Conservation (phyloP, 2,113 vertebrate genomes). For the Phalacrocorax brasilianus region DNA sequence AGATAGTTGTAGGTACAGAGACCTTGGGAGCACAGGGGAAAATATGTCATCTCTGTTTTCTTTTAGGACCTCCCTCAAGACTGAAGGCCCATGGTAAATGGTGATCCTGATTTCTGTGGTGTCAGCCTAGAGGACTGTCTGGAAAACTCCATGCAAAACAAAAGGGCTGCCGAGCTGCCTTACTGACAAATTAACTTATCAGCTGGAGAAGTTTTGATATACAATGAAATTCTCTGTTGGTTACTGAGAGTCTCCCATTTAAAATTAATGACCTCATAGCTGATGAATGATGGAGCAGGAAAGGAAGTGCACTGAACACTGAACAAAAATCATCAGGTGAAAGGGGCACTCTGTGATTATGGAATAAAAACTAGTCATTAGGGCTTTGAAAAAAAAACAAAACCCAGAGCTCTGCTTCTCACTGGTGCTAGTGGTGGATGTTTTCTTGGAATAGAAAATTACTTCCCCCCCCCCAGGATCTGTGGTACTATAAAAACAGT, state of each 20-base stretch:
- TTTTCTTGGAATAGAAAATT: constrained; percentile 67
- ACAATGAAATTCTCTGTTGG: constrained; percentile 15
- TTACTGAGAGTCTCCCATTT: constrained; percentile 4
- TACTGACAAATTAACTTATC: constrained; percentile 56
- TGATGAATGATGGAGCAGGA: constrained; percentile 47
- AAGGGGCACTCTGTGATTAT: constrained; percentile 7
- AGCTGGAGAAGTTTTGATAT: constrained; percentile 43
- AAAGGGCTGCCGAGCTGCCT: not conserved
- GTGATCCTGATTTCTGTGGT: not conserved
- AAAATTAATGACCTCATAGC: constrained; percentile 42
- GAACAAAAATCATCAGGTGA: constrained; percentile 45
- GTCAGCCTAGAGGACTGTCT: not conserved
- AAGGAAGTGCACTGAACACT: not conserved
- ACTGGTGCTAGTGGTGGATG: not conserved
- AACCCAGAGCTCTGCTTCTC: not conserved
- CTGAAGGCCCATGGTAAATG: not conserved
- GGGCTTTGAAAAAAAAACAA: not conserved
- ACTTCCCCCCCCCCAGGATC: constrained; percentile 27
- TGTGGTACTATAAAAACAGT: constrained; percentile 49
- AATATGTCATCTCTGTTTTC: not conserved
- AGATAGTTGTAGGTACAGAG: constrained; percentile 26
- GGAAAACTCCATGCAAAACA: constrained; percentile 29
- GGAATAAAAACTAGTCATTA: constrained; percentile 39
- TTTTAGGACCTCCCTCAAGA: not conserved
- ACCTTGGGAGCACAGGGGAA: not conserved